A percentile compares a stretch with the other conserved stretches of the same genome.
phyloP scores from a whole-genome alignment of 1,140 invertebrate genomes.

The Drosophila seguyi region DNA sequence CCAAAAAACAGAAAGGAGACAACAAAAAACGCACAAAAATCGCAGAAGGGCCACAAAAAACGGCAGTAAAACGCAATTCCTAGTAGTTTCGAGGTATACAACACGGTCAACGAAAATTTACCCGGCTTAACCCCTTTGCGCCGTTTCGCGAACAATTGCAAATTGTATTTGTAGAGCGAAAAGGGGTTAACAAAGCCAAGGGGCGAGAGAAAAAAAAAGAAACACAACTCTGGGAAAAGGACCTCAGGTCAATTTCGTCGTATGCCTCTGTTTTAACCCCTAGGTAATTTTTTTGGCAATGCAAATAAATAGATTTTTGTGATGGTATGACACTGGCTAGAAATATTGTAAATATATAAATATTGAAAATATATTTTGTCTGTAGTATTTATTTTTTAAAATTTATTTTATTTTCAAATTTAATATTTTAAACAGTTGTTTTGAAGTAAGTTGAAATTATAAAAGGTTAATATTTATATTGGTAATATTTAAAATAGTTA shows the following conservation, averaged over 20 bases:
- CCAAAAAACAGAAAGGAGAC: constrained; percentile 7
- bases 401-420: too few relatives aligned
- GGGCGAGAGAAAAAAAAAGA: constrained; percentile 7
- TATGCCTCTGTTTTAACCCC: neutral
- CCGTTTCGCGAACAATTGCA: constrained; percentile 61
- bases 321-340: constrained; percentile 5
- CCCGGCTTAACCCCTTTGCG: constrained; percentile 63
- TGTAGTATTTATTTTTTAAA: too few relatives aligned
- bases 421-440: neutral
- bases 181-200: constrained; percentile 72
- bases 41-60: constrained; percentile 32
- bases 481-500: neutral
- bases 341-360: too few relatives aligned
- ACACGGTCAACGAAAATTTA: constrained; percentile 9
- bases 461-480: neutral
- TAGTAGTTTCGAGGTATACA: constrained; percentile 50
- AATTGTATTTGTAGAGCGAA: constrained; percentile 62
- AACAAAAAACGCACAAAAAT: constrained; percentile 29
- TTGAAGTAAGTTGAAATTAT: neutral
- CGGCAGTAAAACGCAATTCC: constrained; percentile 65
- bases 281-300: constrained; percentile 8
- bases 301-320: constrained; percentile 20
- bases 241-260: constrained; percentile 14
- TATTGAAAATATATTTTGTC: neutral
- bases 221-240: constrained; percentile 18